Evolutionary conservation across 2,888 invertebrate species (phyloP).

Genomic region (Conistra vaccinii): DNA sequence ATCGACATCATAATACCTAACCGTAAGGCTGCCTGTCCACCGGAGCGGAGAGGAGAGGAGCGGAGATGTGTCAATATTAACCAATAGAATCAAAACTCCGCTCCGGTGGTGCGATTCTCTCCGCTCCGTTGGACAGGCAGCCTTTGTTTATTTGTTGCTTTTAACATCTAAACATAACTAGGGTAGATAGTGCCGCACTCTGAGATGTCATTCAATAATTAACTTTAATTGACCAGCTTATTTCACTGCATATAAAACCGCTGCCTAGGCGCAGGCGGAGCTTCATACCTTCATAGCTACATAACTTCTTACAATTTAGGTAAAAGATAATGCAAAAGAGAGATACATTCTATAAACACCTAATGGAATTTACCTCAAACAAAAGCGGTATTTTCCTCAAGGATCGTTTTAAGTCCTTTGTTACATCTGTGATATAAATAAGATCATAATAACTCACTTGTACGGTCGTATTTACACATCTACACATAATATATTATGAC

Average conservation of each 20-base stretch:
- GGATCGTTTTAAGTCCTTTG: slow-evolving; percentile 15
- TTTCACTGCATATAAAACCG: not conserved
- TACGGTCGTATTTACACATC: not conserved
- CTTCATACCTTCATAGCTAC: no score
- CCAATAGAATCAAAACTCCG: no score
- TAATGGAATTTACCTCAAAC: slow-evolving; percentile 20
- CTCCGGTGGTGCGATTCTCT: no score
- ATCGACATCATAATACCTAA: not conserved
- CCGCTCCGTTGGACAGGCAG: no score
- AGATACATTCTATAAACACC: slow-evolving; percentile 12
- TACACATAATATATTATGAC: no score
- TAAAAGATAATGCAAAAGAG: not conserved
- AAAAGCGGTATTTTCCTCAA: slow-evolving; percentile 20
- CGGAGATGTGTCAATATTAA: no score
- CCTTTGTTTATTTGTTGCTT: not conserved
- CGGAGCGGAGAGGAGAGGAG: no score
- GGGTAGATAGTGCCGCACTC: no score
- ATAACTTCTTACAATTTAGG: not conserved
- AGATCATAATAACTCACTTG: slow-evolving; percentile 7
- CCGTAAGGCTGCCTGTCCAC: no score
- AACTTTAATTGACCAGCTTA: no score
- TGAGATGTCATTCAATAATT: no score
- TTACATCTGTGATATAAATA: slow-evolving; percentile 6
- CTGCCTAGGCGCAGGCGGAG: not conserved
- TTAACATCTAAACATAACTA: no score